phyloP scores from a whole-genome alignment of 2,888 invertebrate species.

The Amaurobius ferox region DNA sequence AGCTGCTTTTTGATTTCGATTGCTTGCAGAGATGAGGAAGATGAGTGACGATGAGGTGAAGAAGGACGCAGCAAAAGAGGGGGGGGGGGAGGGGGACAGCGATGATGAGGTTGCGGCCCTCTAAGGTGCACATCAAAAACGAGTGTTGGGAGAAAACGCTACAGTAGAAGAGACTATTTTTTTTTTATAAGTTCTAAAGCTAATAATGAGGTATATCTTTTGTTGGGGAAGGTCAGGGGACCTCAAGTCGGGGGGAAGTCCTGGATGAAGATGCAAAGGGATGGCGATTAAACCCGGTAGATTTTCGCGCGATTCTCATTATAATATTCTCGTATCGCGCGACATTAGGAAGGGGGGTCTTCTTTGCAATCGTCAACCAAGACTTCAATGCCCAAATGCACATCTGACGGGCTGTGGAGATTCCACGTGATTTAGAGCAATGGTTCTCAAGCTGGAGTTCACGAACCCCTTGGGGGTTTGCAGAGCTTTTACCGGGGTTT shows the following conservation, averaged over 20 bases:
- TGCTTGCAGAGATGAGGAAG: slow-evolving; percentile 70
- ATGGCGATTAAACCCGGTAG: neutral
- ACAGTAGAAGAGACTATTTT: slow-evolving; percentile 70
- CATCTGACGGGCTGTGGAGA: neutral
- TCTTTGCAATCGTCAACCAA: neutral
- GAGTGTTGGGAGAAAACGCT: slow-evolving; percentile 71
- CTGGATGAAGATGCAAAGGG: neutral
- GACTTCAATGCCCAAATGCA: neutral
- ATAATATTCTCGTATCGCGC: neutral
- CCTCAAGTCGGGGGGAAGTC: neutral
- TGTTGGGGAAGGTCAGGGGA: slow-evolving; percentile 34
- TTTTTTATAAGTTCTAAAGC: slow-evolving; percentile 35
- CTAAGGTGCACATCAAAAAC: slow-evolving; percentile 71
- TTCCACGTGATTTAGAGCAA: no score
- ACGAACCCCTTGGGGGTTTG: no score
- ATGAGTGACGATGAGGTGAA: slow-evolving; percentile 70
- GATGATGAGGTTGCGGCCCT: slow-evolving; percentile 49
- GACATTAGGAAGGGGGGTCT: neutral
- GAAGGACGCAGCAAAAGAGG: slow-evolving; percentile 21
- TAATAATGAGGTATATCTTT: slow-evolving; percentile 72
- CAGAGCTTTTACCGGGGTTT: no score
- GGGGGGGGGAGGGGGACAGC: slow-evolving; percentile 19
- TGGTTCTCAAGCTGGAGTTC: no score
- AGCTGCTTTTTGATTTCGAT: slow-evolving; percentile 73
- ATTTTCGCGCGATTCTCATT: neutral